A percentile compares a stretch with the other conserved stretches of the same genome.
Conservation (phyloP, 2,797 vertebrate species). For the Liparis tanakae region DNA sequence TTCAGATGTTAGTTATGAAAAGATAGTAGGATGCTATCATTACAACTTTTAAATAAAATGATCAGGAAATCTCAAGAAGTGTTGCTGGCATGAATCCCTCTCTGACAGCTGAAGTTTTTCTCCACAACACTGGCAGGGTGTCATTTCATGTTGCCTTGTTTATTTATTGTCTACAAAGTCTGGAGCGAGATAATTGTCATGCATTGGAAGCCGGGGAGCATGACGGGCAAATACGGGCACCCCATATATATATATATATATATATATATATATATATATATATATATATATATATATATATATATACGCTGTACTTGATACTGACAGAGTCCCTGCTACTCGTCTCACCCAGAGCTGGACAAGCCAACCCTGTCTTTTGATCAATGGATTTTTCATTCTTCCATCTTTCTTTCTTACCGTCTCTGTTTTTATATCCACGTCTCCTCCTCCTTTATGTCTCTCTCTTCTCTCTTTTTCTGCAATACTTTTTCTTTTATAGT, state of each 20-base stretch:
- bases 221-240: conserved; percentile 60
- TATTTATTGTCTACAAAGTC: conserved; percentile 54
- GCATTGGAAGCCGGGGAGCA: conserved; percentile 72
- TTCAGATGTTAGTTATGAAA: background rate
- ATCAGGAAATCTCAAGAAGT: background rate
- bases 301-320: conserved; percentile 35
- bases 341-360: conserved; percentile 50
- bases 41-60: conserved; percentile 10
- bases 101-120: conserved; percentile 45
- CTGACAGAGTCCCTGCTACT: conserved; percentile 57
- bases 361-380: conserved; percentile 51
- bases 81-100: background rate
- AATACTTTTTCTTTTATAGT: conserved; percentile 8
- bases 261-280: conserved; percentile 14
- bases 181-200: conserved; percentile 67
- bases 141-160: conserved; percentile 42
- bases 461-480: background rate
- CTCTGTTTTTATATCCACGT: background rate
- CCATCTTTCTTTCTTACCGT: conserved; percentile 23
- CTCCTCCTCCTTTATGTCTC: conserved; percentile 10
- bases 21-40: background rate
- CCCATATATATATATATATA: conserved; percentile 23
- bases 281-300: conserved; percentile 14
- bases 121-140: conserved; percentile 10
- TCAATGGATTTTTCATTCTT: conserved; percentile 45